Percentiles rank a stretch among this genome's conserved stretches.
Conservation (phyloP, 2,888 invertebrate species). For the Linnaemya tessellans region DNA sequence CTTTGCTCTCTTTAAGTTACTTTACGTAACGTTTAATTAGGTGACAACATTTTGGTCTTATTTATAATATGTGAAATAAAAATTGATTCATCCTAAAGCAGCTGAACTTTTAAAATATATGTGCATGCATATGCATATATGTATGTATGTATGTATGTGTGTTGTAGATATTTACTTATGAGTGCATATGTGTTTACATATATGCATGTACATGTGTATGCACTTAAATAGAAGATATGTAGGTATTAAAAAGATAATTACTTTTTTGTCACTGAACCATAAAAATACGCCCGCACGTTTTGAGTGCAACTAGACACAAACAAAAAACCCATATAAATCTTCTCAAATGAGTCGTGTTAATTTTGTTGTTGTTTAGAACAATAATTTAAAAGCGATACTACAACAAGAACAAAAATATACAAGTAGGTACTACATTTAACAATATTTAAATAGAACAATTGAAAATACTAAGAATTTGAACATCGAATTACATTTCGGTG, state of each 20-base stretch:
- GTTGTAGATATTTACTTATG: no score
- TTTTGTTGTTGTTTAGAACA: neutral
- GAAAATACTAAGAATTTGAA: neutral
- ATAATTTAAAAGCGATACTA: neutral
- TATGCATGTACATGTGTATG: no score
- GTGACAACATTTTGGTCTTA: neutral
- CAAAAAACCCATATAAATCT: neutral
- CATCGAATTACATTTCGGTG: neutral
- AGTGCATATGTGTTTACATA: no score
- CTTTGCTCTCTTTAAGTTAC: neutral
- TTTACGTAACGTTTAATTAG: neutral
- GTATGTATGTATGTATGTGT: no score
- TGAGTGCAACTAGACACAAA: neutral
- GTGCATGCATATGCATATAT: no score
- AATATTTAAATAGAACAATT: neutral
- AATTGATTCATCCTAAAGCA: neutral
- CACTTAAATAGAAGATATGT: no score
- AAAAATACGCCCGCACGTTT: neutral
- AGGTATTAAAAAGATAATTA: neutral
- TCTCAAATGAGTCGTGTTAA: neutral
- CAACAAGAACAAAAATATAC: neutral
- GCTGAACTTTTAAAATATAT: neutral
- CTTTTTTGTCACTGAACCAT: neutral
- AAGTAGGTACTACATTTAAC: neutral
- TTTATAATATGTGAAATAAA: neutral